A percentile compares a stretch with the other conserved stretches of the same genome.
Evolutionary conservation across 2,113 vertebrate species (phyloP).

Genomic region (Psilopsiagon aymara): DNA sequence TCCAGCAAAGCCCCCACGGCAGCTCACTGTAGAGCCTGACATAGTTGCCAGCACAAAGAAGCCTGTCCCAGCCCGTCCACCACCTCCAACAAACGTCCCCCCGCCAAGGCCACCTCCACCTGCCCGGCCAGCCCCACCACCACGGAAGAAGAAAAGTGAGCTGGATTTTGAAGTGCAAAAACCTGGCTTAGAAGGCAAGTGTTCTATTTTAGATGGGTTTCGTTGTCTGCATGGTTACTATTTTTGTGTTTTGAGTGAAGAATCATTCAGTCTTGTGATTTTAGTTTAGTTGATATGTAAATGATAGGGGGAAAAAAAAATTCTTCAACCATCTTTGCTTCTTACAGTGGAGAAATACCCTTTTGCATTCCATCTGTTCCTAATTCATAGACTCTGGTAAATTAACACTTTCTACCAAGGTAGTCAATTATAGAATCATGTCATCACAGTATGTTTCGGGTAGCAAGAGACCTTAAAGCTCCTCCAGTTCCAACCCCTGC

Average conservation of each 20-base stretch:
- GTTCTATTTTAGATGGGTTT: neutral
- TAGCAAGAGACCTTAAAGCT: neutral
- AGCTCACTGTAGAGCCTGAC: slow-evolving; percentile 91
- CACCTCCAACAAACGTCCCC: slow-evolving; percentile 84
- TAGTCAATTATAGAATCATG: neutral
- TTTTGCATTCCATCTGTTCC: neutral
- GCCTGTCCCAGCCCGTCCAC: slow-evolving; percentile 87
- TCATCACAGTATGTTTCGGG: neutral
- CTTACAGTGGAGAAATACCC: neutral
- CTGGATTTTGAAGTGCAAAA: slow-evolving; percentile 82
- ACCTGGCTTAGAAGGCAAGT: slow-evolving; percentile 87
- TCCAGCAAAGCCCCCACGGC: slow-evolving; percentile 89
- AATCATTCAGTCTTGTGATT: neutral
- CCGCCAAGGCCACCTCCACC: slow-evolving; percentile 93
- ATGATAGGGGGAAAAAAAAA: neutral
- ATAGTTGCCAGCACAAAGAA: slow-evolving; percentile 99
- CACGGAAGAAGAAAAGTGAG: slow-evolving; percentile 88
- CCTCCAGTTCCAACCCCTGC: neutral
- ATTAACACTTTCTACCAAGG: neutral
- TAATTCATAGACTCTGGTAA: neutral
- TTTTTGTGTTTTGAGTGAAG: neutral
- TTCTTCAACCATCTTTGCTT: neutral
- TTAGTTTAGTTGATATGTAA: neutral
- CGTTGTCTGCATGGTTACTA: neutral
- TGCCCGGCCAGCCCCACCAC: slow-evolving; percentile 84